phyloP scores from a whole-genome alignment of 2,888 invertebrate genomes.

The Dioctria rufipes region DNA sequence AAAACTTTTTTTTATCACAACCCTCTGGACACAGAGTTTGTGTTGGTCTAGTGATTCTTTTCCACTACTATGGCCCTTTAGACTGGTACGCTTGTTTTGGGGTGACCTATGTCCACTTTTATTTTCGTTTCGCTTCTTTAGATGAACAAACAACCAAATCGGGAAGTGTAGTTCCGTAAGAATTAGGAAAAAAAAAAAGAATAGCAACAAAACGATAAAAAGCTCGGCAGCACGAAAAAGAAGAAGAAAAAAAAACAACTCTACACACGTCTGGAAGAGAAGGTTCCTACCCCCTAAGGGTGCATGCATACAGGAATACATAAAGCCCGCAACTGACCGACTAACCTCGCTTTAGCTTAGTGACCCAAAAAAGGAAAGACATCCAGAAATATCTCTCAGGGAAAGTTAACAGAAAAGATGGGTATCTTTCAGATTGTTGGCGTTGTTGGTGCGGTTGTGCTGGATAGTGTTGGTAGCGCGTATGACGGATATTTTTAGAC shows the following conservation, averaged over 20 bases:
- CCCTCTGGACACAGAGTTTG: constrained; percentile 20
- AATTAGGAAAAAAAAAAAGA: constrained; percentile 14
- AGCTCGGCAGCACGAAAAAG: not conserved
- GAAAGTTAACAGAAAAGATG: no score
- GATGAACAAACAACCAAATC: constrained; percentile 51
- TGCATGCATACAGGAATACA: not conserved
- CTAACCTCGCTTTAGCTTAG: not conserved
- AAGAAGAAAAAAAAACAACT: no score
- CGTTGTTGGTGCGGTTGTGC: no score
- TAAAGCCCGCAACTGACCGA: not conserved
- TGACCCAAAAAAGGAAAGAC: not conserved
- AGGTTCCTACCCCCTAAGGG: not conserved
- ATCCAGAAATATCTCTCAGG: no score
- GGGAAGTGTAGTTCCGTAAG: constrained; percentile 48
- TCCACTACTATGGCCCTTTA: not conserved
- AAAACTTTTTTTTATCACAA: not conserved
- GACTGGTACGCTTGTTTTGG: not conserved
- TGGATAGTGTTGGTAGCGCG: no score
- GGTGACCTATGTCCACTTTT: constrained; percentile 32
- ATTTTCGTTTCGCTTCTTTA: constrained; percentile 51
- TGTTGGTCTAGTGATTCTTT: constrained; percentile 5
- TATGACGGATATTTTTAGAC: no score
- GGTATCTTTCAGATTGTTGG: no score
- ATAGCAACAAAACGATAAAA: not conserved
- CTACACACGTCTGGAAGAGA: not conserved